A percentile compares a stretch with the other conserved stretches of the same genome.
phyloP scores from a whole-genome alignment of 1,140 invertebrate genomes.

The Brachionus rotundiformis region DNA sequence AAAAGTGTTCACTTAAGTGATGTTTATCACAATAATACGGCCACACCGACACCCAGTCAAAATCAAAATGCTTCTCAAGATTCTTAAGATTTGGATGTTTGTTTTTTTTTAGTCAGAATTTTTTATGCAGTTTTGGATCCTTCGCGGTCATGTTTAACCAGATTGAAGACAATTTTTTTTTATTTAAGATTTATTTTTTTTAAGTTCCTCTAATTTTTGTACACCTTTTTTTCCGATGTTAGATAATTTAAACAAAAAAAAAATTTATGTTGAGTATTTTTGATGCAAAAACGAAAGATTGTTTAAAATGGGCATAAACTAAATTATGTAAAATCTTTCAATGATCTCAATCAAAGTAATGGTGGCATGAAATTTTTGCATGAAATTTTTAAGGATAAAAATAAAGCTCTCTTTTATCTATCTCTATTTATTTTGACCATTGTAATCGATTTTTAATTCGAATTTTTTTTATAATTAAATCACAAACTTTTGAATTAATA shows the following conservation, averaged over 20 bases:
- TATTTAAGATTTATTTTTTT: slow-evolving; percentile 21
- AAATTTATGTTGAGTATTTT: slow-evolving; percentile 39
- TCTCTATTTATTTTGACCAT: neutral
- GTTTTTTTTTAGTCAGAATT: slow-evolving; percentile 20
- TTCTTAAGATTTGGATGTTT: slow-evolving; percentile 23
- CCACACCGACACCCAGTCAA: neutral
- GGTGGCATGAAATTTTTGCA: neutral
- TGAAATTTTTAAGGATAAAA: neutral
- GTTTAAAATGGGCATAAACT: neutral
- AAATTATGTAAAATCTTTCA: slow-evolving; percentile 31
- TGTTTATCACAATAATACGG: slow-evolving; percentile 38
- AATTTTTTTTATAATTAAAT: slow-evolving; percentile 28
- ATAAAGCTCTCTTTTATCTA: neutral
- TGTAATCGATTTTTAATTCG: slow-evolving; percentile 47
- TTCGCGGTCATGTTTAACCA: neutral
- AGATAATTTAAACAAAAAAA: too few relatives aligned
- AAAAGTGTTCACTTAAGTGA: slow-evolving; percentile 52
- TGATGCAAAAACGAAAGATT: neutral
- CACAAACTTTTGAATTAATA: slow-evolving; percentile 6
- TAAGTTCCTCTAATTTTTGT: slow-evolving; percentile 8
- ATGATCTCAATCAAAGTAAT: slow-evolving; percentile 13
- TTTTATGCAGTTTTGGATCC: slow-evolving; percentile 1
- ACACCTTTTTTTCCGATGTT: slow-evolving; percentile 27
- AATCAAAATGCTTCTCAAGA: slow-evolving; percentile 22
- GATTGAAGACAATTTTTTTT: neutral